Evolutionary conservation across 1,140 invertebrate species (phyloP).

Genomic region (Drosophila seguyi): DNA sequence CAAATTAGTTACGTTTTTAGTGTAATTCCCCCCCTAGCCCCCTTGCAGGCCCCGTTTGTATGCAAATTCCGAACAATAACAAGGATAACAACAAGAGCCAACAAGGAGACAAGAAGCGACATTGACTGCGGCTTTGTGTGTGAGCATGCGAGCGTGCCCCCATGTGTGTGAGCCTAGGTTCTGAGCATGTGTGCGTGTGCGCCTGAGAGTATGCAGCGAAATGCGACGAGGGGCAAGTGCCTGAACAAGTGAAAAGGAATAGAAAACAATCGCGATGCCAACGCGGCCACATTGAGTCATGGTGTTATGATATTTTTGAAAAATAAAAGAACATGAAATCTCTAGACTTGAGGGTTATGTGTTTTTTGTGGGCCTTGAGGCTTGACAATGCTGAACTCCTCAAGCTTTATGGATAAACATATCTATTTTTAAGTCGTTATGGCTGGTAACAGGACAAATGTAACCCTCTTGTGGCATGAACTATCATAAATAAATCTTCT

Average conservation of each 20-base stretch:
- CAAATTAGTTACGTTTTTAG: conserved; percentile 75
- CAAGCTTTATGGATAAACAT: not conserved
- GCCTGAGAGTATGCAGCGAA: conserved; percentile 63
- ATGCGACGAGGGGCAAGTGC: conserved; percentile 50
- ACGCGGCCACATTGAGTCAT: conserved; percentile 20
- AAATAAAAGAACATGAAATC: not conserved
- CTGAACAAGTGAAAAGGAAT: conserved; percentile 55
- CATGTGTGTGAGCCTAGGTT: conserved; percentile 10
- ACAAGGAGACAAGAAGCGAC: conserved; percentile 41
- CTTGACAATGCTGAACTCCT: not conserved
- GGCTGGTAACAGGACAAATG: not conserved
- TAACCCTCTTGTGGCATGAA: too few species aligned
- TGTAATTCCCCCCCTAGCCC: conserved; percentile 47
- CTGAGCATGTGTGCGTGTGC: conserved; percentile 5
- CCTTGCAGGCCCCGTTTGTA: conserved; percentile 42
- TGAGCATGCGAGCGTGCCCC: not conserved
- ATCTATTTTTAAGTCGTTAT: not conserved
- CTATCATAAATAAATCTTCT: too few species aligned
- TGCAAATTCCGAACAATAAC: conserved; percentile 63
- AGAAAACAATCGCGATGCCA: conserved; percentile 55
- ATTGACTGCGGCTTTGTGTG: conserved; percentile 28
- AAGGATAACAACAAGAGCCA: conserved; percentile 46
- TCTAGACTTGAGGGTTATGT: not conserved
- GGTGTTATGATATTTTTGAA: not conserved
- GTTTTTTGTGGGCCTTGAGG: not conserved